A percentile compares a stretch with the other conserved stretches of the same genome.
These are phyloP conservation scores for Ptilorrhoa leucosticta DNA, from an alignment of 2,113 vertebrate species.

Conservation along the genomic window DNA sequence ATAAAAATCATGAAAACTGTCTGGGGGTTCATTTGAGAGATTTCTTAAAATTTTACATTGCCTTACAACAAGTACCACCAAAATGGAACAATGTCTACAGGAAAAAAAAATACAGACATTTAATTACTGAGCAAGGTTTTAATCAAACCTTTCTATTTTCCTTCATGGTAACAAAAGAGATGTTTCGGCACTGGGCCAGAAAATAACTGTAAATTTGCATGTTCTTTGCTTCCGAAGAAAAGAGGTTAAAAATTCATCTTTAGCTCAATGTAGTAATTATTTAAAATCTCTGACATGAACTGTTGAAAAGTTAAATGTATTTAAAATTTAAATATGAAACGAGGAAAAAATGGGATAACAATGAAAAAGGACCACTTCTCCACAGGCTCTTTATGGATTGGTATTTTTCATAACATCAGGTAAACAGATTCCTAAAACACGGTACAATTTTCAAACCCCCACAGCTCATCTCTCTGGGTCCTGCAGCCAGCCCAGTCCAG, in stretches of 20 bases:
- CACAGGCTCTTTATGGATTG: background rate
- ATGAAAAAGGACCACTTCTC: background rate
- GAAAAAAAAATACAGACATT: constrained; percentile 2
- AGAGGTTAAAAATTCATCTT: constrained; percentile 45
- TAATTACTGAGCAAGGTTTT: constrained; percentile 49
- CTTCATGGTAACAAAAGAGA: constrained; percentile 4
- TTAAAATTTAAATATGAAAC: constrained; percentile 3
- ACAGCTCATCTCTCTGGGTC: background rate
- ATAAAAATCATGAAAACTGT: constrained; percentile 24
- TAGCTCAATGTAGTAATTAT: constrained; percentile 33
- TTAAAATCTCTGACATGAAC: background rate
- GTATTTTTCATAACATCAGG: background rate
- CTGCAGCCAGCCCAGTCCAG: background rate
- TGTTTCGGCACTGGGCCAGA: constrained; percentile 23
- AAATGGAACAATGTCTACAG: background rate
- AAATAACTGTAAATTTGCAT: constrained; percentile 35
- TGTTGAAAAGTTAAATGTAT: constrained; percentile 8
- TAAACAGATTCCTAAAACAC: background rate
- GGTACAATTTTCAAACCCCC: background rate
- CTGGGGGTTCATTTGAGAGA: constrained; percentile 34
- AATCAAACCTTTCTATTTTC: constrained; percentile 52
- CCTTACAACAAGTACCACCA: constrained; percentile 7
- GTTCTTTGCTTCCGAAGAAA: constrained; percentile 12
- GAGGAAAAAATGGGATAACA: background rate
- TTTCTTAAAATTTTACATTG: constrained; percentile 26